Conservation (phyloP, 2,113 vertebrate genomes). For the Eonycteris spelaea region DNA sequence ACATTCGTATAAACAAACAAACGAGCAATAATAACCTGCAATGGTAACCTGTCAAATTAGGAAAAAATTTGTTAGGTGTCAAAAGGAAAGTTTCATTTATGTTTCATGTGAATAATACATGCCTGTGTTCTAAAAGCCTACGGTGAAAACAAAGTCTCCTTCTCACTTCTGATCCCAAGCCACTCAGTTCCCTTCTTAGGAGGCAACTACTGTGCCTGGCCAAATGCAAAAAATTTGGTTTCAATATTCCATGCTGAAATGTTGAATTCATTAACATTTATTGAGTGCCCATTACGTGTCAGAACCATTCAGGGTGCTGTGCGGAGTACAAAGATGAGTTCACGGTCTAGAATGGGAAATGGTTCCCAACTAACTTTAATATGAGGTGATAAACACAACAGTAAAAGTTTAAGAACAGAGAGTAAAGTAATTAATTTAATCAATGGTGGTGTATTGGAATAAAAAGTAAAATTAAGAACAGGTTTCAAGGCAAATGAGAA, state of each 20-base stretch:
- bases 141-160: not conserved
- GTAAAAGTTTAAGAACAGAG: conserved; percentile 40
- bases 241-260: conserved; percentile 27
- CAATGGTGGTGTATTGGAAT: not conserved
- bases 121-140: not conserved
- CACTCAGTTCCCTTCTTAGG: not conserved
- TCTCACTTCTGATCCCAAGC: not conserved
- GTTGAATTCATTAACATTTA: conserved; percentile 57
- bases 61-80: not conserved
- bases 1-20: not conserved
- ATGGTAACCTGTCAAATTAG: not conserved
- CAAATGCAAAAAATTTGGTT: conserved; percentile 43
- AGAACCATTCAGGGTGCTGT: not conserved
- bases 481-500: not conserved
- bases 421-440: conserved; percentile 50
- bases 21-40: not conserved
- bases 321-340: conserved; percentile 29
- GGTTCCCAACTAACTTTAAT: conserved; percentile 37
- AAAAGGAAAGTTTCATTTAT: not conserved
- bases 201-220: not conserved
- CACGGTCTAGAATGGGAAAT: conserved; percentile 33
- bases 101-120: not conserved
- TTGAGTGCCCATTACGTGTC: not conserved
- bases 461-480: conserved; percentile 47
- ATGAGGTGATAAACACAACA: conserved; percentile 33